These are phyloP conservation scores for Pogonophryne albipinna DNA, from an alignment of 2,797 vertebrate species.

Conservation along the genomic window DNA sequence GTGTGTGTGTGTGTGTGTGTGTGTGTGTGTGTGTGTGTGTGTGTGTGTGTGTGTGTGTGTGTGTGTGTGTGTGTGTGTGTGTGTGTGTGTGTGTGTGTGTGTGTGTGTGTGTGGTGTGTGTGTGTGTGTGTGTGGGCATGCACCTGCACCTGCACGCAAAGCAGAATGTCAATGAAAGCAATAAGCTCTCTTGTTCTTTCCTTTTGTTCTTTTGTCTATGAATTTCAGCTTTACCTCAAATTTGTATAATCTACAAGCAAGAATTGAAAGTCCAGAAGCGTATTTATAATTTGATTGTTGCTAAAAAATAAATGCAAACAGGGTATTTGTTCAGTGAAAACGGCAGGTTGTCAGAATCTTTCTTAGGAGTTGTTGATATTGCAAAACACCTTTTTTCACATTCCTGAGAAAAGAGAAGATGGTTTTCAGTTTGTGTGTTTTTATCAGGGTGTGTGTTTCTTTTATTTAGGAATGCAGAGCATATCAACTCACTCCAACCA, in stretches of 20 bases:
- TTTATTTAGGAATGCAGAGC: conserved; percentile 60
- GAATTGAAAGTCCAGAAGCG: too few species aligned
- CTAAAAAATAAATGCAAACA: conserved; percentile 35
- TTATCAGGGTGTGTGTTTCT: conserved; percentile 58
- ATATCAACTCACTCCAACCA: conserved; percentile 17
- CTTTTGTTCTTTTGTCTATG: conserved; percentile 46
- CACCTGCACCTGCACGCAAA: not conserved
- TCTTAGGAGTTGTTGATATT: conserved; percentile 56
- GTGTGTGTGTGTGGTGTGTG: too few species aligned
- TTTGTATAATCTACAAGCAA: conserved; percentile 3
- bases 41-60: too few species aligned
- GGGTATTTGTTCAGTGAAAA: conserved; percentile 15
- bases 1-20: too few species aligned
- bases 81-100: too few species aligned
- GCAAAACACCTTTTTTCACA: conserved; percentile 64
- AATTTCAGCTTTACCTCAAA: conserved; percentile 16
- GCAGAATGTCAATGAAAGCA: conserved; percentile 53
- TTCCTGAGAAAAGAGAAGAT: conserved; percentile 61
- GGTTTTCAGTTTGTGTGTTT: conserved; percentile 61
- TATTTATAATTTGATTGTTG: too few species aligned
- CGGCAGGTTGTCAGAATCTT: conserved; percentile 31
- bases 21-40: too few species aligned
- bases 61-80: too few species aligned
- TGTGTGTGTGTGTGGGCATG: conserved; percentile 5
- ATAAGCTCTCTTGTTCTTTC: conserved; percentile 35